Evolutionary conservation across 2,797 vertebrate species (phyloP).

Genomic region (Neosilurus hyrtlii): DNA sequence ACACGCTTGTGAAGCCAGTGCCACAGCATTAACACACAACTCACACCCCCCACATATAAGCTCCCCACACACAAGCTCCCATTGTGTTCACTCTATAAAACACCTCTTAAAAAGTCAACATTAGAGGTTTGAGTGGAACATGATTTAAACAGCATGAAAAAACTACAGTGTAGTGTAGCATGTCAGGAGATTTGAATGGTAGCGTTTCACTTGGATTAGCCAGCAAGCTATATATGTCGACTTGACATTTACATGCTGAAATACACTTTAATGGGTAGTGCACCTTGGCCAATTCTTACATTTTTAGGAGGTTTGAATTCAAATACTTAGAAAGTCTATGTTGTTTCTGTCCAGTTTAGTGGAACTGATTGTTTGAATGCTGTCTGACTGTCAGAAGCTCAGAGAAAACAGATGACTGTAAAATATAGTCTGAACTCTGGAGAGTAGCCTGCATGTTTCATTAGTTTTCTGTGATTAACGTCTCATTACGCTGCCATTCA

Average conservation of each 20-base stretch:
- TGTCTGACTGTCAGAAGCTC: constrained; percentile 11
- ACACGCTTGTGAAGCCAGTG: constrained; percentile 48
- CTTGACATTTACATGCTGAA: constrained; percentile 42
- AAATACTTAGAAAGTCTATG: neutral
- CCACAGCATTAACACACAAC: constrained; percentile 46
- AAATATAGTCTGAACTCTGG: constrained; percentile 34
- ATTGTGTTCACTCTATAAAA: constrained; percentile 59
- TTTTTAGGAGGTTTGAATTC: neutral
- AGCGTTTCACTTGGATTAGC: constrained; percentile 28
- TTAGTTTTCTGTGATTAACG: constrained; percentile 11
- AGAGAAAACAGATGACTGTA: constrained; percentile 14
- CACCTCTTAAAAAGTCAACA: constrained; percentile 56
- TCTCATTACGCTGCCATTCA: neutral
- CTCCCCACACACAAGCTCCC: constrained; percentile 45
- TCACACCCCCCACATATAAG: constrained; percentile 5
- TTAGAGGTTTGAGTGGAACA: constrained; percentile 56
- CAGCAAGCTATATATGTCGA: constrained; percentile 31
- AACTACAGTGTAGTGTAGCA: constrained; percentile 36
- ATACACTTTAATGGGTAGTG: neutral
- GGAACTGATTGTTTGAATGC: constrained; percentile 14
- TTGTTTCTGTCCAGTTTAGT: constrained; percentile 23
- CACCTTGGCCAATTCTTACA: constrained; percentile 13
- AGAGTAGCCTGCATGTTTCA: neutral
- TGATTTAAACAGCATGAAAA: constrained; percentile 51
- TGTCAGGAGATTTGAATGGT: constrained; percentile 24